Base-by-base conservation (phyloP, 1,140 invertebrate genomes). In the Rhyacophila brunnea region DNA sequence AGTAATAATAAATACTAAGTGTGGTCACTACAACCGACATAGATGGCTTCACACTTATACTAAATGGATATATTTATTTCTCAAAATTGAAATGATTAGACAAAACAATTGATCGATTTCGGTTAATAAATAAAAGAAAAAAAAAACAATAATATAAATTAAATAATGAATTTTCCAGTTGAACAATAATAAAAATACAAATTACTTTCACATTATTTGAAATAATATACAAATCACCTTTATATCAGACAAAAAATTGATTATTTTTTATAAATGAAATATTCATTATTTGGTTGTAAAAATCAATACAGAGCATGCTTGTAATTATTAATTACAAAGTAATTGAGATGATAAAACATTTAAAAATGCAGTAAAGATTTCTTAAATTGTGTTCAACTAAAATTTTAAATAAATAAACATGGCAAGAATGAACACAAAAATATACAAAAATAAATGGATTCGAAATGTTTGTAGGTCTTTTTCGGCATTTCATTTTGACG, bases 1-100 rank as follows among this genome's bases (percentile, higher is more conserved):
- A 65, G 54, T 65, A 53, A 61, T 65, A 47, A 65, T 65, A 65
- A 65, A 65, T 65, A 65, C 55, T 65, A 54, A 57, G 54, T 58
- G 49, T 51, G 55, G 63, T 60, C 63, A 58, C 54, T 60, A 61
- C 48, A 60, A 65, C 58, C 55, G 60, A 65, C 58, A 58, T 54
- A 59, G 36, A 65, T 60, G 63, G 63, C 63, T 61, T 57, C 45
- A 61, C 55, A 61, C 54, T 59, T 56, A 61, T 48, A 40, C 63
- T 61, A 65, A 48, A 18, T 50, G 48, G 57, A 57, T 58, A 58
- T 58, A 51, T 54, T 63, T 55, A 58, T 55, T 44, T 54, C 32
- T 60, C 58, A 52, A 38, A 60, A 45, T 15, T 43, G 35, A 56
- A 28, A 38, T 50, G 18, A 18, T 46, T 19, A 19, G 15, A 36